Evolutionary conservation across 2,113 vertebrate species (phyloP).

Genomic region (Fulica atra): DNA sequence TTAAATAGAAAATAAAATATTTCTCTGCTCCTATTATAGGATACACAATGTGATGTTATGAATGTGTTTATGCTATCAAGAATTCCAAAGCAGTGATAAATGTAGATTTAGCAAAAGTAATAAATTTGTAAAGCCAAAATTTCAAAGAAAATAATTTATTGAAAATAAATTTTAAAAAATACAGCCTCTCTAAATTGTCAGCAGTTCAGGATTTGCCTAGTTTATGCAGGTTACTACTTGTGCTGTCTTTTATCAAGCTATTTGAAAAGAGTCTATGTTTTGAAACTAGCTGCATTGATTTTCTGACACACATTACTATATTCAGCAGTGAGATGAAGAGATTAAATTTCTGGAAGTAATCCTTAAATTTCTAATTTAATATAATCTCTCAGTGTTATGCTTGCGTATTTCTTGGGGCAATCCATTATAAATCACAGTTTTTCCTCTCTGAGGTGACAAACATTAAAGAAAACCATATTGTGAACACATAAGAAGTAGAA

Average conservation of each 20-base stretch:
- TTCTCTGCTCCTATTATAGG: not conserved
- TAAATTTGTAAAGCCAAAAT: not conserved
- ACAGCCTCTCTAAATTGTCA: not conserved
- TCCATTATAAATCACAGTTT: fast-evolving
- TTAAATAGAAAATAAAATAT: not conserved
- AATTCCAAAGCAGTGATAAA: not conserved
- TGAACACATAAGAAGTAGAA: not conserved
- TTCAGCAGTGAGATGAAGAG: not conserved
- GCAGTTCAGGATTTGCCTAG: not conserved
- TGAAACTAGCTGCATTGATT: not conserved
- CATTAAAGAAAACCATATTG: not conserved
- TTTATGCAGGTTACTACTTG: not conserved
- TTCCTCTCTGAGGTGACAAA: not conserved
- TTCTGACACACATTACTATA: not conserved
- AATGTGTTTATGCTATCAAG: not conserved
- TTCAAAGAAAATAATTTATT: not conserved
- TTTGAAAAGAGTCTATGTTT: not conserved
- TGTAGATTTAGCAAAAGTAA: not conserved
- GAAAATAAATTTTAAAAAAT: not conserved
- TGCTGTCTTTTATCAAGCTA: not conserved
- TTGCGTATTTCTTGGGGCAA: not conserved
- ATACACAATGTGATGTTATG: not conserved
- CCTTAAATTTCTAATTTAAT: not conserved
- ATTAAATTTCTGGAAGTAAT: not conserved
- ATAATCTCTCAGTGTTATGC: not conserved